phyloP scores from a whole-genome alignment of 2,888 invertebrate genomes.

The Drosophila atripex region DNA sequence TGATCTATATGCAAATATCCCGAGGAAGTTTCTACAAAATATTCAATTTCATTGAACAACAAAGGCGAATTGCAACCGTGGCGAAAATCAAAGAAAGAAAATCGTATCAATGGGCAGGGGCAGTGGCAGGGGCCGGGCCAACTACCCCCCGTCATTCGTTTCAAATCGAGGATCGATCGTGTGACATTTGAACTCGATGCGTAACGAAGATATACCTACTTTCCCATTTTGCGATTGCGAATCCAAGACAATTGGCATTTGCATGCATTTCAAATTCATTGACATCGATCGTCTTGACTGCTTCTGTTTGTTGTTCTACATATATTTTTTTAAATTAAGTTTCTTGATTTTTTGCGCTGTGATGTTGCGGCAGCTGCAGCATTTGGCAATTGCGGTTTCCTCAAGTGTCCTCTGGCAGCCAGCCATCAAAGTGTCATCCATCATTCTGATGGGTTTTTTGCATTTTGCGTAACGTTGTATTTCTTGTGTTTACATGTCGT shows the following conservation, averaged over 20 bases:
- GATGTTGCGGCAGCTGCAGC: slow-evolving; percentile 50
- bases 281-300: slow-evolving; percentile 68
- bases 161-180: slow-evolving; percentile 59
- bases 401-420: slow-evolving; percentile 59
- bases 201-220: slow-evolving; percentile 30
- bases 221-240: slow-evolving; percentile 31
- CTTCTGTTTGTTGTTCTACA: slow-evolving; percentile 76
- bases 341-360: slow-evolving; percentile 48
- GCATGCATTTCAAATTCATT: slow-evolving; percentile 76
- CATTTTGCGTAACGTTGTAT: slow-evolving; percentile 47
- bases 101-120: not conserved
- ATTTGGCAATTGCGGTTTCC: slow-evolving; percentile 59
- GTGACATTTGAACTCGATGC: slow-evolving; percentile 57
- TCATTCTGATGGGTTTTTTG: slow-evolving; percentile 80
- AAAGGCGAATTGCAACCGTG: slow-evolving; percentile 73
- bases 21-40: slow-evolving; percentile 40
- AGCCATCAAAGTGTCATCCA: slow-evolving; percentile 79
- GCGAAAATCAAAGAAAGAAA: slow-evolving; percentile 55
- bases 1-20: slow-evolving; percentile 45
- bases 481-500: slow-evolving; percentile 62
- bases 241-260: slow-evolving; percentile 55
- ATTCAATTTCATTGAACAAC: slow-evolving; percentile 71
- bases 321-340: slow-evolving; percentile 78
- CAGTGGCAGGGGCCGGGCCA: not conserved
- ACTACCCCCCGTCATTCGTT: slow-evolving; percentile 53